These are phyloP conservation scores for Ancistrus triradiatus DNA, from an alignment of 2,113 vertebrate species.

Conservation along the genomic window DNA sequence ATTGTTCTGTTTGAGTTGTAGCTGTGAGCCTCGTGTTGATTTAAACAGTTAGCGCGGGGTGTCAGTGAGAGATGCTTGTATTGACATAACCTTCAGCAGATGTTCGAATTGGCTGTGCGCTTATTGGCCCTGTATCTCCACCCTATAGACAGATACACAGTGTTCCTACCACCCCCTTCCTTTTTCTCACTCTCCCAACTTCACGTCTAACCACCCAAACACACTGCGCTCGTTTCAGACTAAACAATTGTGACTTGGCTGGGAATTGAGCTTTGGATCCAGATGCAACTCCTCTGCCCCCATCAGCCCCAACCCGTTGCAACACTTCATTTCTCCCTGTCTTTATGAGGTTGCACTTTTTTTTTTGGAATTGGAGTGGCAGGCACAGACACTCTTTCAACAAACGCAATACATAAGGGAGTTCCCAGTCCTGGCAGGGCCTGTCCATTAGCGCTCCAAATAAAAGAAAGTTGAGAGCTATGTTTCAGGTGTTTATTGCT, in stretches of 20 bases:
- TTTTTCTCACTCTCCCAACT: conserved; percentile 45
- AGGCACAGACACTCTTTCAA: conserved; percentile 78
- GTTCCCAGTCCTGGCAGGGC: conserved; percentile 69
- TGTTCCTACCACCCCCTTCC: conserved; percentile 43
- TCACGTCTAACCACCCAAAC: conserved; percentile 32
- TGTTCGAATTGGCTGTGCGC: conserved; percentile 21
- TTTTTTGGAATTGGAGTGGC: conserved; percentile 81
- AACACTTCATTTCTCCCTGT: background rate
- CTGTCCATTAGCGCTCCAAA: conserved; percentile 68
- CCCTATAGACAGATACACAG: conserved; percentile 22
- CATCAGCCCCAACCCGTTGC: background rate
- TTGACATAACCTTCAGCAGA: conserved; percentile 22
- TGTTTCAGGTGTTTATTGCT: conserved; percentile 66
- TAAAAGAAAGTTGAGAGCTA: conserved; percentile 60
- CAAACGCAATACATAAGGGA: conserved; percentile 71
- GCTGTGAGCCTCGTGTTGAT: conserved; percentile 27
- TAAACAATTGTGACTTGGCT: conserved; percentile 98
- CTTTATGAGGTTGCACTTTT: conserved; percentile 2
- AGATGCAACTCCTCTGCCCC: conserved; percentile 82
- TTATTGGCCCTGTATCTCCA: background rate
- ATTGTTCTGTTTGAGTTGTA: conserved; percentile 28
- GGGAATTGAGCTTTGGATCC: conserved; percentile 86
- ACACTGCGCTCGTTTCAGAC: conserved; percentile 78
- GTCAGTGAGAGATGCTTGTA: conserved; percentile 4
- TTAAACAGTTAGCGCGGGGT: conserved; percentile 22